Evolutionary conservation across 2,113 vertebrate species (phyloP), one percentile per base, ranked within the genome.

Genomic region (Delphinapterus leucas): DNA sequence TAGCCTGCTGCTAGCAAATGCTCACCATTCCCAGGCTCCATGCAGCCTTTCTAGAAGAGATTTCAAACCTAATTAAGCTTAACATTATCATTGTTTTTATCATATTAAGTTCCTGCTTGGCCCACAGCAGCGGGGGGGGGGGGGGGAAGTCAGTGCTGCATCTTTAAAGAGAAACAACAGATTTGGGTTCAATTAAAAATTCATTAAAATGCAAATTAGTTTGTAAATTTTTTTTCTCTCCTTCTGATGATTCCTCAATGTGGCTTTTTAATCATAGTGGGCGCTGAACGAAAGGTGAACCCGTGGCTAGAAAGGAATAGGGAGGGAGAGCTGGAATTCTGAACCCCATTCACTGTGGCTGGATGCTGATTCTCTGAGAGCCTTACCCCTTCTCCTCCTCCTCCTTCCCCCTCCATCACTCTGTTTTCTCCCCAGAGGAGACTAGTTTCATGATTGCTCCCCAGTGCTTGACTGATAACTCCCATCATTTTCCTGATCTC

Each of bases 121-220:
- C 98, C 98, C 98, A 97, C 95, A 97, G 98, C 98, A 95, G 95
- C 98, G 98, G 95, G 98, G 98, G 98, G n/a, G n/a, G n/a, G n/a
- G n/a, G n/a, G n/a, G n/a, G n/a, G n/a, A n/a, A n/a, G 98, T 98
- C 99, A 98, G 99, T 98, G 96, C 98, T 98, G 98, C 98, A 98
- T 98, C 98, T 99, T 99, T 98, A 98, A 99, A 98, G 98, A 98
- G 98, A 98, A 99, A 99, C 99, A 99, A 98, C 99, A 99, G 99
- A 99, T 99, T 99, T 99, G 55, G 98, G 98, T 98, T 99, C 99
- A 99, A 99, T 99, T 99, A 99, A 99, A 99, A 99, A 99, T 99
- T 99, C 98, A 99, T 99, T 99, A 99, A 99, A 99, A 99, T 99
- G 99, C 98, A 99, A 99, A 99, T 99, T 88, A 98, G 98, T 98